Evolutionary conservation across 1,140 invertebrate genomes (phyloP), one percentile per base, ranked within the genome.

Genomic region (Anoplolepis gracilipes): DNA sequence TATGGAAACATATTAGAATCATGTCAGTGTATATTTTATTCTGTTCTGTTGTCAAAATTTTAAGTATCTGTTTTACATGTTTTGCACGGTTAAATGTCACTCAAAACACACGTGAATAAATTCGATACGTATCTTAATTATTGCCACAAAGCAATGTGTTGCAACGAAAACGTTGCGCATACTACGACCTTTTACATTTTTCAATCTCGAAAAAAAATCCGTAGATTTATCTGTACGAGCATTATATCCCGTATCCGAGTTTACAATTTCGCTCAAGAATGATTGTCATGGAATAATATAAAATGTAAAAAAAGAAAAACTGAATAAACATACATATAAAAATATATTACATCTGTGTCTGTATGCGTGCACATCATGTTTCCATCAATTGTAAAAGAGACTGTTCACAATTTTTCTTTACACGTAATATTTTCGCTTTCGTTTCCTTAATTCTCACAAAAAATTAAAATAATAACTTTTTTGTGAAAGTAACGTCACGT

Each of bases 201-300:
- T 79, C 62, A 79, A 78, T 69, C 76, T 79, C 30, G 2, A 67
- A 79, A 79, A 55, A 67, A 79, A 79, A 67, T 79, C 42, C 76
- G 62, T 13, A 67, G 62, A 69, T 79, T 67, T 67, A 79, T 67
- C 30, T 11, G 1, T 0, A 36, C 62, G 1, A 39, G 10, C 13
- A 19, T 13, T 33, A 22, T 42, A 77, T 5, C 13, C n/a, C 19
- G 25, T 78, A n/a, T 49, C 33, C n/a, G 30, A 49, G 42, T 69
- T n/a, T 79, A 53, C 22, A 79, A 65, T 67, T 28, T 67, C 22
- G 30, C 19, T 39, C n/a, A 67, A 36, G 46, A 79, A 79, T 2
- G 1, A 22, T 42, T 8, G 30, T 16, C 5, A 33, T 28, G 13
- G 13, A 36, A 49, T 39, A 30, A 79, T 22, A 19, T 8, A 5